Percentiles rank a stretch among this genome's conserved stretches.
Conservation (phyloP, 2,797 vertebrate genomes). For the Cygnus olor region DNA sequence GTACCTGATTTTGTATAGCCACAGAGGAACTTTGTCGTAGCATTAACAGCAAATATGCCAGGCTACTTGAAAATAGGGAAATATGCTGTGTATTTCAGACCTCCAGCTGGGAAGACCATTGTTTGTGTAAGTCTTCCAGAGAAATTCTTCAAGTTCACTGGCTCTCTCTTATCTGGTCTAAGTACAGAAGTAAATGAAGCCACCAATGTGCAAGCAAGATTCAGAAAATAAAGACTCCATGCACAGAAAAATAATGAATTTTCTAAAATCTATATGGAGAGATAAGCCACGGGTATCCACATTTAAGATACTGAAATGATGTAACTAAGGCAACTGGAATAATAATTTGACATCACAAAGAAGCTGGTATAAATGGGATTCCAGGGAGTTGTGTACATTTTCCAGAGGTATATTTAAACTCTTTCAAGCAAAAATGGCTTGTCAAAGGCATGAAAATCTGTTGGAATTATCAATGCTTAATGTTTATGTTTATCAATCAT, state of each 20-base stretch:
- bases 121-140: background rate
- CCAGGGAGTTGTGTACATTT: conserved; percentile 17
- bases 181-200: conserved; percentile 30
- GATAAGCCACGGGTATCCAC: conserved; percentile 43
- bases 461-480: conserved; percentile 6
- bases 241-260: conserved; percentile 24
- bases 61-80: background rate
- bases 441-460: background rate
- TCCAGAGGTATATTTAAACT: conserved; percentile 34
- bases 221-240: conserved; percentile 26
- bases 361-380: conserved; percentile 24
- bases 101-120: background rate
- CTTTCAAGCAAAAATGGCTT: conserved; percentile 12
- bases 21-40: background rate
- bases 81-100: background rate
- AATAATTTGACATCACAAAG: conserved; percentile 52
- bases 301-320: conserved; percentile 46
- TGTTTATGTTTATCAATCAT: background rate
- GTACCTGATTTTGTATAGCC: background rate
- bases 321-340: conserved; percentile 61
- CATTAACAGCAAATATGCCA: background rate
- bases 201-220: background rate
- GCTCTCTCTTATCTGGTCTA: background rate
- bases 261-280: conserved; percentile 32
- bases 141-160: background rate